Evolutionary conservation across 1,140 invertebrate genomes (phyloP), one percentile per base, ranked within the genome.

Genomic region (Heliconius himera): DNA sequence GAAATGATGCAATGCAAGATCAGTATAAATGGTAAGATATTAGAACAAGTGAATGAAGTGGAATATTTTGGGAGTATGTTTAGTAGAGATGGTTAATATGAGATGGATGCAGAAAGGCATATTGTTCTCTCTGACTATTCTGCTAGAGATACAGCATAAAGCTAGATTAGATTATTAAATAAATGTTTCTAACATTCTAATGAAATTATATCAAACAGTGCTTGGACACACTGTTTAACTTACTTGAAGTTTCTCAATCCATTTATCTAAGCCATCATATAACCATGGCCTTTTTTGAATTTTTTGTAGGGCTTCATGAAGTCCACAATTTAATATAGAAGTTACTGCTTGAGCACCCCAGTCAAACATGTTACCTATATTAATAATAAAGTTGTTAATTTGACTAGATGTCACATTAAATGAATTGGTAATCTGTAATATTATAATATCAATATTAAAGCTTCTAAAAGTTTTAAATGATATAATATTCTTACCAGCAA

Each of bases 301-400:
- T 79, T 88, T 89, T n/a, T 89, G 81, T 76, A 89, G 77, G 2
- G 98, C 98, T 89, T 98, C 96, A 87, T 96, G 94, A 81, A 99
- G 97, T 76, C 97, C 97, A 95, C 99, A 98, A 92, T 98, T 97
- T 95, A 99, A 96, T 71, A 99, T 96, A 82, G 96, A 95, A 13
- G 97, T 96, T 16, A 99, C 97, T 89, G 98, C 92, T 84, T 97
- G 95, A 2, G 98, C 98, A 88, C 98, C 96, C 98, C 98, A 99
- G 93, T 99, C 99, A 95, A 99, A 99, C 93, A 99, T 98, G 95
- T 99, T 99, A 79, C 84, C 84, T 86, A 78, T 75, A 46, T 82
- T 76, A 73, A 74, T 70, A 70, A 74, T 46, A 70, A 81, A 71
- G 66, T 36, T 20, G 26, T 70, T 36, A 33, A 78, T n/a, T 56